Base-by-base conservation (phyloP, 2,113 vertebrate species). In the Rattus rattus region DNA sequence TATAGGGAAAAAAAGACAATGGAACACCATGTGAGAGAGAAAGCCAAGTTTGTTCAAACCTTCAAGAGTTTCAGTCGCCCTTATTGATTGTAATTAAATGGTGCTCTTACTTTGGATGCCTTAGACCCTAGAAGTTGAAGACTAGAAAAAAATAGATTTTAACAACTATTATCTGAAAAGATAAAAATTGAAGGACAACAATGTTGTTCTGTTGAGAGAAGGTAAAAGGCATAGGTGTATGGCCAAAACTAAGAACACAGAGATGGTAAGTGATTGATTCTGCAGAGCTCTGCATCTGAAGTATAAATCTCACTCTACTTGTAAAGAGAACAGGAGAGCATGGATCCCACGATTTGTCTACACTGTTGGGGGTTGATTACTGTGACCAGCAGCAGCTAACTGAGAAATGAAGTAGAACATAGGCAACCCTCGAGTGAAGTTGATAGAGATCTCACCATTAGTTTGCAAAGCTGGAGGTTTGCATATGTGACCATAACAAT, bases 31-130 rank as follows among this genome's bases (percentile, higher is more conserved):
- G 7, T 73, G 14, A 83, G 20, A 90, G 90, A 76, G 65, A 95
- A 91, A 19, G 12, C 93, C 56, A 36, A 33, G 56, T 88, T 94
- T 33, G 49, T 88, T 94, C 91, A 88, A 87, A 61, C 16, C 33
- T 73, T 54, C 9, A n/a, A 77, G 20, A 63, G 1, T 56, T 91
- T 93, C 54, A 85, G 5, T 93, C 30, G 72, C 24, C 54, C 61
- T 85, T 77, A 47, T n/a, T 73, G 10, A 54, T 67, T 67, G 22
- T 81, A 87, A 86, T 59, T 90, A 59, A 95, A 63, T 47, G 77
- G 24, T 4, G 3, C 11, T 26, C 12, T 76, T 75, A 26, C 10
- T 49, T 69, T 87, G 17, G 56, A 69, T 90, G 7, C 9, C 73
- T 94, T 92, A 4, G 5, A 85, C 83, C 6, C 65, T 7, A 56